phyloP scores from a whole-genome alignment of 2,888 invertebrate genomes.

The Linnaemya vulpina region DNA sequence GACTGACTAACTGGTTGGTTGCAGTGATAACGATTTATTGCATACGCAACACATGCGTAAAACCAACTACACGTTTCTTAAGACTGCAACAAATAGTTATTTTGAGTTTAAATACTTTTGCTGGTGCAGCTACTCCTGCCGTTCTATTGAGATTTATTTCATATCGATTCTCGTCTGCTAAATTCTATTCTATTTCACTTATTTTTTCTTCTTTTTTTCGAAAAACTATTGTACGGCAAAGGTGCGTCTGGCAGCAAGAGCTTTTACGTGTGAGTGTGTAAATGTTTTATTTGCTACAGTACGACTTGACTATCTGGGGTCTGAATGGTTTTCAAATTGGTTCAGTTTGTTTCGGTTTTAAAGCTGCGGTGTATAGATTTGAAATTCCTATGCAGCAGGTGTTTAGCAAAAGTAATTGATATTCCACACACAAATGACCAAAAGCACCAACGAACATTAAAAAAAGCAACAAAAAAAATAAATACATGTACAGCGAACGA shows the following conservation, averaged over 20 bases:
- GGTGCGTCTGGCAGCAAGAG: neutral
- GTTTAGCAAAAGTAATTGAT: slow-evolving; percentile 83
- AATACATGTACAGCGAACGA: slow-evolving; percentile 39
- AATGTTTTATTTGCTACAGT: neutral
- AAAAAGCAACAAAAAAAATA: neutral
- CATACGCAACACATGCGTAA: slow-evolving; percentile 67
- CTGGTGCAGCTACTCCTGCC: slow-evolving; percentile 3
- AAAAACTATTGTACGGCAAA: slow-evolving; percentile 20
- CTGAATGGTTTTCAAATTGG: slow-evolving; percentile 41
- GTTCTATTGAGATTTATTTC: slow-evolving; percentile 46
- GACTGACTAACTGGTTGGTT: slow-evolving; percentile 17
- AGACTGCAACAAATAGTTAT: slow-evolving; percentile 30
- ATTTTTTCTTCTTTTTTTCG: neutral
- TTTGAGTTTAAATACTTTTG: slow-evolving; percentile 22
- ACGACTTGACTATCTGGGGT: slow-evolving; percentile 10
- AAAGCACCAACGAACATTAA: slow-evolving; percentile 62
- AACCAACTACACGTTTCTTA: slow-evolving; percentile 35
- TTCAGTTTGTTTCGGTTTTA: slow-evolving; percentile 52
- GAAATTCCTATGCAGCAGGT: slow-evolving; percentile 83
- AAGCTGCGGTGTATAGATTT: slow-evolving; percentile 62
- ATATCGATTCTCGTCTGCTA: slow-evolving; percentile 31
- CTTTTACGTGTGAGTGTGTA: neutral
- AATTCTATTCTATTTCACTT: slow-evolving; percentile 28
- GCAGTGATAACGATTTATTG: slow-evolving; percentile 68
- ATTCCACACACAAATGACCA: slow-evolving; percentile 80